Percentiles rank a stretch among this genome's conserved stretches.
Evolutionary conservation across 2,888 invertebrate species (phyloP).

Genomic region (Phoenoteleia sp.): DNA sequence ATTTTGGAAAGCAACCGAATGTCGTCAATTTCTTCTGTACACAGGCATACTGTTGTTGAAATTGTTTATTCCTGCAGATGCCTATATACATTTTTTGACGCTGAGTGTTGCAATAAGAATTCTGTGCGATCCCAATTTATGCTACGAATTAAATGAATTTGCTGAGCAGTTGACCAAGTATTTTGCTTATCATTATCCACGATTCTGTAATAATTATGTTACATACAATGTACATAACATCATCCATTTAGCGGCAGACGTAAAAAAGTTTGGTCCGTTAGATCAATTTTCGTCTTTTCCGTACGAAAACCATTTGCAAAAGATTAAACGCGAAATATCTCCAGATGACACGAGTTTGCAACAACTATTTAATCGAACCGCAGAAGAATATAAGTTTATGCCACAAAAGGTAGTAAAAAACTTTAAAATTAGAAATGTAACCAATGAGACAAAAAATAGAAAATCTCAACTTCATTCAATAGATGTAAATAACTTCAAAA

Average conservation of each 20-base stretch:
- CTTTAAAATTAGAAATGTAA: background rate
- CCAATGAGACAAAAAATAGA: background rate
- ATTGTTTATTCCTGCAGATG: background rate
- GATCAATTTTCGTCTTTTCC: slow-evolving; percentile 1
- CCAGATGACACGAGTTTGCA: background rate
- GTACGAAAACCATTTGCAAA: slow-evolving; percentile 1
- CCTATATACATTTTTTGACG: background rate
- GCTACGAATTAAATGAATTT: background rate
- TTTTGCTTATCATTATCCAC: background rate
- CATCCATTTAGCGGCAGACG: slow-evolving; percentile 13
- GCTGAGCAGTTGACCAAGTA: background rate
- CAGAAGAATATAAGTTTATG: slow-evolving; percentile 12
- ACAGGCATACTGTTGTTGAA: background rate
- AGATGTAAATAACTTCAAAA: background rate
- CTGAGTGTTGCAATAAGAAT: slow-evolving; percentile 2
- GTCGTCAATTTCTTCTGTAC: background rate
- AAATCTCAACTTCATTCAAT: background rate
- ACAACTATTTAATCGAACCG: background rate
- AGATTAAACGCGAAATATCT: background rate
- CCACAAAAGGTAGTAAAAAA: background rate
- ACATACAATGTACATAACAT: slow-evolving; percentile 8
- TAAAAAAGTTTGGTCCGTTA: background rate
- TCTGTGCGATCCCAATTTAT: slow-evolving; percentile 1
- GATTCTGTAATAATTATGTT: slow-evolving; percentile 2
- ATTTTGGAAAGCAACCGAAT: background rate